phyloP scores from a whole-genome alignment of 2,888 invertebrate species.

The Harmothoe impar region DNA sequence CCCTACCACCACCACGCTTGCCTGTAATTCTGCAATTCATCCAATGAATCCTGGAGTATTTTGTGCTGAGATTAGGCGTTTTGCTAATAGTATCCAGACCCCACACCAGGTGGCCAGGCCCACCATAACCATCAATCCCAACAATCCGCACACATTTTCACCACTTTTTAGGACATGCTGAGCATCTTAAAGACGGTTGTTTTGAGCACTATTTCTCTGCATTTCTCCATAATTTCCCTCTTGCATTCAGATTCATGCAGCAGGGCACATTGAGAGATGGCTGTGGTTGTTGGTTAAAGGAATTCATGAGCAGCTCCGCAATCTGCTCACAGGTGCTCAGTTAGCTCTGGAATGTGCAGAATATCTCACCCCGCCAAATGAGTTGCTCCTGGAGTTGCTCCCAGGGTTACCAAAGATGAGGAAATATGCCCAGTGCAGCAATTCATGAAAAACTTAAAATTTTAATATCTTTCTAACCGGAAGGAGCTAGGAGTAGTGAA shows the following conservation, averaged over 20 bases:
- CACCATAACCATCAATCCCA: constrained; percentile 7
- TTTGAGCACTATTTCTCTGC: neutral
- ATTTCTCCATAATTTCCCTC: constrained; percentile 6
- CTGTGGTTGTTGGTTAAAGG: neutral
- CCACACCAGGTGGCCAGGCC: neutral
- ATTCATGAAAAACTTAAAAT: too few species aligned
- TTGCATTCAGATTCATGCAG: neutral
- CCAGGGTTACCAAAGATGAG: too few species aligned
- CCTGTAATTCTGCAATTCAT: constrained; percentile 29
- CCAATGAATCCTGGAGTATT: neutral
- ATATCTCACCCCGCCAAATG: neutral
- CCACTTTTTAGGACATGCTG: neutral
- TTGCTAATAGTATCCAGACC: neutral
- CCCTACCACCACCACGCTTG: neutral
- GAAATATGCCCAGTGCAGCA: too few species aligned
- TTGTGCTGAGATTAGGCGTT: neutral
- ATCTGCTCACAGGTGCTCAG: neutral
- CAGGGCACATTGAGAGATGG: too few species aligned
- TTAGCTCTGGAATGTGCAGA: neutral
- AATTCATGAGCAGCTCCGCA: neutral
- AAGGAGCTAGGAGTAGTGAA: too few species aligned
- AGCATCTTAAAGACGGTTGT: neutral
- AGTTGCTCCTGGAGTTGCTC: too few species aligned
- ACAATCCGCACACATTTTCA: neutral
- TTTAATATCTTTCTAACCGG: too few species aligned